Evolutionary conservation across 2,797 vertebrate genomes (phyloP), one percentile per base, ranked within the genome.

Genomic region (Rhynchonycteris naso): DNA sequence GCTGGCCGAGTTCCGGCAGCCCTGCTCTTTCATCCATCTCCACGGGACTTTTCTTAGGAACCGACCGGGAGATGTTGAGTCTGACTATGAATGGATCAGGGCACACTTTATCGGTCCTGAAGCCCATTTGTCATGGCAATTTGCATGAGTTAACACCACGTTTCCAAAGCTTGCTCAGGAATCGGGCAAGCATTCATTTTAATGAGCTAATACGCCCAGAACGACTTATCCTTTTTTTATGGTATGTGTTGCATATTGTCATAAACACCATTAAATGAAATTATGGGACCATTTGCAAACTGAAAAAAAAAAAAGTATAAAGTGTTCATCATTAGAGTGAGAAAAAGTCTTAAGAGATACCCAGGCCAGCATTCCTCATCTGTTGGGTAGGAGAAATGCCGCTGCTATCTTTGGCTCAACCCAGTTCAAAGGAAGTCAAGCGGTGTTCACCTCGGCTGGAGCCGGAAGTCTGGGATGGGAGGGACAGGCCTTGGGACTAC

Each of bases 211-310:
- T 16, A 93, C 30, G 74, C 54, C 68, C 94, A 97, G 22, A 94
- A 75, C 21, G 61, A 91, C 74, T 72, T 92, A 88, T 88, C 96
- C 54, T 96, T 97, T 97, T 97, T 97, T 97, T 94, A 80, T 84
- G 24, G 74, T 94, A 96, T 96, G 96, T 97, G 97, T 96, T 94
- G 63, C 66, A 93, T 82, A 68, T 95, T 97, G 94, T 80, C 85
- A 94, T 72, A 95, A 88, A 91, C 12, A 95, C 97, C 97, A 95
- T 94, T 97, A 95, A 96, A 96, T 93, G 96, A 91, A 98, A 96
- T 86, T 95, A 90, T 96, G 71, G 54, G 90, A 93, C 92, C 89
- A 65, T 97, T 97, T 79, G 71, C 69, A 90, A 69, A 65, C 47
- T 96, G 88, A 96, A 97, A 94, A 84, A 81, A 85, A 84, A 91